Conservation (phyloP, 2,797 vertebrate genomes). For the Alexandromys oeconomus region DNA sequence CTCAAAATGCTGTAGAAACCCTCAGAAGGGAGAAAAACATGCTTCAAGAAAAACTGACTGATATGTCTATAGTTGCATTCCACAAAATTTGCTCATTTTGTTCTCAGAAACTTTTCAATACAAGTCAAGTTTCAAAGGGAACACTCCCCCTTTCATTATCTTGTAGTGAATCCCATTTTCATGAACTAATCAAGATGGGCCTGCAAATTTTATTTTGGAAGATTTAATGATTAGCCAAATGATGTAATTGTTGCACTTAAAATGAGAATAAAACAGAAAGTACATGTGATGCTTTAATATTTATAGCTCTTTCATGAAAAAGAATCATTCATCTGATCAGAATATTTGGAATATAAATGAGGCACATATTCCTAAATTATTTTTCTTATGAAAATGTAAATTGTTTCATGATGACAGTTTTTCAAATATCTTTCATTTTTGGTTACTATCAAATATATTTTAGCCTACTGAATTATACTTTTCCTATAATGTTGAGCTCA, state of each 20-base stretch:
- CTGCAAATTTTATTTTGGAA: slow-evolving; percentile 51
- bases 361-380: slow-evolving; percentile 31
- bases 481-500: slow-evolving; percentile 14
- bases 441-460: slow-evolving; percentile 5
- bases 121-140: slow-evolving; percentile 38
- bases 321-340: slow-evolving; percentile 20
- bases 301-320: slow-evolving; percentile 8
- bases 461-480: slow-evolving; percentile 3
- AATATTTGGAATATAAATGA: slow-evolving; percentile 66
- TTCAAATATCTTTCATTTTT: slow-evolving; percentile 26
- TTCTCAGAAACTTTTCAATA: slow-evolving; percentile 29
- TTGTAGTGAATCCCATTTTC: slow-evolving; percentile 22
- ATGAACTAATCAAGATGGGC: slow-evolving; percentile 36
- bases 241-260: slow-evolving; percentile 54
- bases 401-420: slow-evolving; percentile 15
- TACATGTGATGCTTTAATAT: background rate
- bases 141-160: background rate
- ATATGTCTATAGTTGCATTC: slow-evolving; percentile 27
- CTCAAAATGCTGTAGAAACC: slow-evolving; percentile 15
- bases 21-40: background rate
- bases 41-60: slow-evolving; percentile 21
- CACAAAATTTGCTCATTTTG: background rate
- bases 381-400: slow-evolving; percentile 41
- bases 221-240: slow-evolving; percentile 35
- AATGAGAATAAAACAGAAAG: slow-evolving; percentile 58